phyloP scores from a whole-genome alignment of 2,113 vertebrate genomes.

The Planiliza haematocheilus region DNA sequence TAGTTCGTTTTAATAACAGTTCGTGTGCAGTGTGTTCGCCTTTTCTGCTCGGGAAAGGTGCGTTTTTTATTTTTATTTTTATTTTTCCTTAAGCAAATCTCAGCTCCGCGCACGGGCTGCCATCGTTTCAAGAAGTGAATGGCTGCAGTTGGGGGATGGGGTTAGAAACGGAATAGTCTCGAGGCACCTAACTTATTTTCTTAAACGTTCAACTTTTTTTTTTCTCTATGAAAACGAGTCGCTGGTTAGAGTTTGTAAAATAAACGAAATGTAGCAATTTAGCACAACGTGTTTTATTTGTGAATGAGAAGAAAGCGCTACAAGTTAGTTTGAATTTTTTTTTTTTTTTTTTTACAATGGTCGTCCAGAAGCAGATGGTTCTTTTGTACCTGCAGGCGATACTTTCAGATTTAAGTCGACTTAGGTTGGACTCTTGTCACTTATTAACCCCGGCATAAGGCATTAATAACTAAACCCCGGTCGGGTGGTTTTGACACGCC shows the following conservation, averaged over 20 bases:
- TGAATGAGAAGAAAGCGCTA: background rate
- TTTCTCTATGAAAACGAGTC: background rate
- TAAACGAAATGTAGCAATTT: fast-evolving
- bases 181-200: conserved; percentile 48
- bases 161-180: conserved; percentile 39
- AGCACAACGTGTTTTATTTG: fast-evolving
- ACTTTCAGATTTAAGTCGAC: conserved; percentile 52
- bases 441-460: conserved; percentile 63
- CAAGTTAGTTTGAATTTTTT: conserved; percentile 25
- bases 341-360: conserved; percentile 42
- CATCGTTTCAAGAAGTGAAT: conserved; percentile 55
- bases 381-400: conserved; percentile 76
- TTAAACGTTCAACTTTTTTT: background rate
- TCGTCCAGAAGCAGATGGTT: conserved; percentile 69
- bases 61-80: background rate
- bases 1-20: background rate
- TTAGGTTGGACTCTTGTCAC: conserved; percentile 40
- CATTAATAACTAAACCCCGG: conserved; percentile 35
- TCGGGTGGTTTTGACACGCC: conserved; percentile 27
- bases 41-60: conserved; percentile 7
- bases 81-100: conserved; percentile 18
- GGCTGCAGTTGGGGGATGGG: conserved; percentile 79
- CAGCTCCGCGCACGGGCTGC: conserved; percentile 44
- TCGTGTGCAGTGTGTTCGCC: background rate
- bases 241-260: background rate